A percentile compares a stretch with the other conserved stretches of the same genome.
Conservation (phyloP, 2,888 invertebrate genomes). For the Apamea monoglypha region DNA sequence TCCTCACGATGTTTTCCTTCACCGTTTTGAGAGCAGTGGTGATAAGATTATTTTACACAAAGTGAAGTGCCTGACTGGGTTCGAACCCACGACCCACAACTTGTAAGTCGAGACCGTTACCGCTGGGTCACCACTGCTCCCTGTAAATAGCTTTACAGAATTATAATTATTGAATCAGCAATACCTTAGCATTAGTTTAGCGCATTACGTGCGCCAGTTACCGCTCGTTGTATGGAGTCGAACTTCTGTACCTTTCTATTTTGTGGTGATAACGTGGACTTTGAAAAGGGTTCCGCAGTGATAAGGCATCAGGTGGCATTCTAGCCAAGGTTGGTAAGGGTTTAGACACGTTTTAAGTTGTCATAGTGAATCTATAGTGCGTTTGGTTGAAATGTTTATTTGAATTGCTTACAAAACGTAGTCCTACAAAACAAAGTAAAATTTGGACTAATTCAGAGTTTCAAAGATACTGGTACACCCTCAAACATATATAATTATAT, state of each 20-base stretch:
- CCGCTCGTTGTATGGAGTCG: rapidly evolving
- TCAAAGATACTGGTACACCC: not conserved
- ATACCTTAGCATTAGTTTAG: too few species aligned
- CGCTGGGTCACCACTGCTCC: too few species aligned
- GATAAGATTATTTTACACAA: too few species aligned
- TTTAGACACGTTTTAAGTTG: slow-evolving; percentile 63
- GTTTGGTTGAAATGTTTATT: slow-evolving; percentile 17
- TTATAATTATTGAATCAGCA: too few species aligned
- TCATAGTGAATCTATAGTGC: slow-evolving; percentile 55
- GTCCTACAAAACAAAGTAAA: too few species aligned
- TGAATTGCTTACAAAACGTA: not conserved
- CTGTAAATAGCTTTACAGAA: too few species aligned
- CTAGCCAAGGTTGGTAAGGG: slow-evolving; percentile 47
- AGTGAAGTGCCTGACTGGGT: too few species aligned
- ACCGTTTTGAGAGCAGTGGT: too few species aligned
- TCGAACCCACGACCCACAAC: too few species aligned
- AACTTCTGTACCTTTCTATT: slow-evolving; percentile 6
- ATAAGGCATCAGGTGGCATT: slow-evolving; percentile 62
- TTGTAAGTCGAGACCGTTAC: too few species aligned
- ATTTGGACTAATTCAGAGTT: not conserved
- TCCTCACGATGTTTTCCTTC: too few species aligned
- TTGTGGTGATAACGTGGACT: slow-evolving; percentile 31
- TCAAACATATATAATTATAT: not conserved
- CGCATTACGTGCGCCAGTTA: too few species aligned
- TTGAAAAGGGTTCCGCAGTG: slow-evolving; percentile 64